phyloP scores from a whole-genome alignment of 2,888 invertebrate species.

The Euplexia lucipara region DNA sequence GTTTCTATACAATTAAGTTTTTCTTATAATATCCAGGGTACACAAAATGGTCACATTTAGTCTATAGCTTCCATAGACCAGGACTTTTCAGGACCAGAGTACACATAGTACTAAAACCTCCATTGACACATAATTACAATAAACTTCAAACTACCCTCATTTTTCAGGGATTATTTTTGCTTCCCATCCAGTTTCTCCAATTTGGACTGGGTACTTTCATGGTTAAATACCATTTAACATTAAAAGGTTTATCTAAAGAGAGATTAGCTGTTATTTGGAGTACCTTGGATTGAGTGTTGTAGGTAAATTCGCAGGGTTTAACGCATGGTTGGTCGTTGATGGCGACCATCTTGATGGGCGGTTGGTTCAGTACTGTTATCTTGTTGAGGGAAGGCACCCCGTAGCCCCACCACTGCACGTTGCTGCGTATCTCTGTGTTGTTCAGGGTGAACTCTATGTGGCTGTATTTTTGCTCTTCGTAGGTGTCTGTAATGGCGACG shows the following conservation, averaged over 20 bases:
- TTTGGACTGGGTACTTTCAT: conserved; percentile 56
- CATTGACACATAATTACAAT: conserved; percentile 37
- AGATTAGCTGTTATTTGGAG: conserved; percentile 78
- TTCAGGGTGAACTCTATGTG: conserved; percentile 86
- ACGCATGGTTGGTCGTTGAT: conserved; percentile 75
- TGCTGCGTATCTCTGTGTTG: conserved; percentile 74
- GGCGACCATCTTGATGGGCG: conserved; percentile 72
- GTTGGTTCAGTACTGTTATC: conserved; percentile 76
- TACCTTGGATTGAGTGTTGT: conserved; percentile 70
- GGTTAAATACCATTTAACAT: conserved; percentile 75
- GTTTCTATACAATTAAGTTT: neutral
- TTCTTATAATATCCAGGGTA: conserved; percentile 23
- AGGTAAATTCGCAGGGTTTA: conserved; percentile 75
- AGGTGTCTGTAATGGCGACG: conserved; percentile 88
- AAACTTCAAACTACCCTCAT: conserved; percentile 30
- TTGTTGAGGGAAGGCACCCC: conserved; percentile 83
- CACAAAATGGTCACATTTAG: conserved; percentile 25
- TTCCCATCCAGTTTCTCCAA: conserved; percentile 57
- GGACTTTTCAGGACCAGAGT: conserved; percentile 36
- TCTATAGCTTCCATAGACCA: conserved; percentile 36
- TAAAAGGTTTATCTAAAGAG: conserved; percentile 80
- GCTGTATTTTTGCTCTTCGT: conserved; percentile 91
- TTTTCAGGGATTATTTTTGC: conserved; percentile 46
- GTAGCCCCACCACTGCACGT: conserved; percentile 85
- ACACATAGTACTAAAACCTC: conserved; percentile 38